phyloP scores from a whole-genome alignment of 2,113 vertebrate genomes.

The Muntiacus muntjak region DNA sequence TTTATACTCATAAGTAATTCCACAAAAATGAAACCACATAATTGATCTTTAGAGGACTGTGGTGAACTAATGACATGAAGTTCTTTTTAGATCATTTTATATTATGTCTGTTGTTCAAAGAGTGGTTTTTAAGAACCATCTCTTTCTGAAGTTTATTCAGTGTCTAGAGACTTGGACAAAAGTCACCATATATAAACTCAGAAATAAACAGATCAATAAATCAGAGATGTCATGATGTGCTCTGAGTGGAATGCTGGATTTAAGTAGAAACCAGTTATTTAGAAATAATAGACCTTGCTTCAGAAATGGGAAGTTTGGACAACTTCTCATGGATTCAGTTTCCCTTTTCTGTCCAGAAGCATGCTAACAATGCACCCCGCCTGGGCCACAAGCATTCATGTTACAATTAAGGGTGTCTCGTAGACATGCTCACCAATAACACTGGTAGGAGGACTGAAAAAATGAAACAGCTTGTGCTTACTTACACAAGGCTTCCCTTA shows the following conservation, averaged over 20 bases:
- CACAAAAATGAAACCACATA: conserved; percentile 50
- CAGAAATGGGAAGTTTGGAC: conserved; percentile 9
- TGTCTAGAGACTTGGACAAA: conserved; percentile 3
- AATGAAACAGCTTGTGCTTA: not conserved
- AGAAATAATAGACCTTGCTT: conserved; percentile 39
- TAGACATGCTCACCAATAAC: not conserved
- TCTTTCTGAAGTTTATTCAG: conserved; percentile 1
- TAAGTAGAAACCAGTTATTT: conserved; percentile 42
- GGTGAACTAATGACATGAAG: not conserved
- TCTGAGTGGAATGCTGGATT: conserved; percentile 44
- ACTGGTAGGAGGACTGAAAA: not conserved
- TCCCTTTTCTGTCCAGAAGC: not conserved
- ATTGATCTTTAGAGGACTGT: conserved; percentile 4
- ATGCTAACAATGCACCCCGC: not conserved
- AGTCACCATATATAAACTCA: not conserved
- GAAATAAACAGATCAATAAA: conserved; percentile 34
- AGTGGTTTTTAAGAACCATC: conserved; percentile 23
- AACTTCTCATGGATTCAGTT: conserved; percentile 15
- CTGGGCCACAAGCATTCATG: not conserved
- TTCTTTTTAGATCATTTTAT: conserved; percentile 27
- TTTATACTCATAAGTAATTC: not conserved
- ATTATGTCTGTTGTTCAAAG: conserved; percentile 8
- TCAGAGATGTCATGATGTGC: conserved; percentile 37
- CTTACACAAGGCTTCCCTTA: not conserved
- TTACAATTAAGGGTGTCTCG: not conserved